Evolutionary conservation across 2,888 invertebrate species (phyloP).

Genomic region (Macaria notata): DNA sequence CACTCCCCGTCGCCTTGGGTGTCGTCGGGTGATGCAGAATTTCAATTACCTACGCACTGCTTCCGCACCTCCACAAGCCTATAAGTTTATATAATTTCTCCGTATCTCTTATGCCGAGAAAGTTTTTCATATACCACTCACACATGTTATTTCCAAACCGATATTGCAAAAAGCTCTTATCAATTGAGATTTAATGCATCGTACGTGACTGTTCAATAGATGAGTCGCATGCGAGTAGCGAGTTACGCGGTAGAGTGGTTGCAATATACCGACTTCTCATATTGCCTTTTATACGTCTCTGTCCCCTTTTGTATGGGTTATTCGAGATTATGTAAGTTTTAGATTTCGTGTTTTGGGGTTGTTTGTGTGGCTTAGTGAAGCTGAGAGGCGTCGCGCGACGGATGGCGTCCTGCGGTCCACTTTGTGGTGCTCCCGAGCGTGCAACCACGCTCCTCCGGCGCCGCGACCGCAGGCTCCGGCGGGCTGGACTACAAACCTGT

Average conservation of each 20-base stretch:
- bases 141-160: no score
- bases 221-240: slow-evolving; percentile 38
- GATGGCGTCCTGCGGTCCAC: slow-evolving; percentile 53
- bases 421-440: slow-evolving; percentile 67
- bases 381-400: slow-evolving; percentile 30
- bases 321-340: slow-evolving; percentile 45
- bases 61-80: slow-evolving; percentile 21
- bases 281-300: slow-evolving; percentile 53
- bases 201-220: slow-evolving; percentile 68
- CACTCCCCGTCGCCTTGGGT: slow-evolving; percentile 33
- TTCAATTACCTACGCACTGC: slow-evolving; percentile 43
- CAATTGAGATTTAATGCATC: slow-evolving; percentile 41
- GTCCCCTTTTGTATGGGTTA: slow-evolving; percentile 51
- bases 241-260: slow-evolving; percentile 33
- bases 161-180: slow-evolving; percentile 9
- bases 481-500: slow-evolving; percentile 63
- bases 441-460: slow-evolving; percentile 55
- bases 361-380: slow-evolving; percentile 41
- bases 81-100: no score
- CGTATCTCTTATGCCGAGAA: no score
- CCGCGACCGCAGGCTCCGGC: slow-evolving; percentile 69
- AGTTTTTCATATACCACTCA: no score
- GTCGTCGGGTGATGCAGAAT: slow-evolving; percentile 42
- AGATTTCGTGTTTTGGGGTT: slow-evolving; percentile 52
- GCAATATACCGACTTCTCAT: slow-evolving; percentile 58